Conservation (phyloP, 1,140 invertebrate species). For the Homarus americanus region DNA sequence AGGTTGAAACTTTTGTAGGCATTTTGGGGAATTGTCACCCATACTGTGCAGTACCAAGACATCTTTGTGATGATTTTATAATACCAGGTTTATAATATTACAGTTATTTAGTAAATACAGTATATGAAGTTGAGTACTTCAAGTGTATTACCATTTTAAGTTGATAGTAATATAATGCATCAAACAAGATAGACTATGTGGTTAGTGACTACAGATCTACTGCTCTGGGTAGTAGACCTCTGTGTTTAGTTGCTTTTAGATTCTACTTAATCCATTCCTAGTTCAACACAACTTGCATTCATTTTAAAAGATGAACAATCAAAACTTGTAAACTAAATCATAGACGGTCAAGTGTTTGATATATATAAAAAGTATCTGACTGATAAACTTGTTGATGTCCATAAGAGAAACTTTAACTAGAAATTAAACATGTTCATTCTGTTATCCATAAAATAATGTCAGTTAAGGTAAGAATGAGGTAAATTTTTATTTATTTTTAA, state of each 20-base stretch:
- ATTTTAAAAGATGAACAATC: not conserved
- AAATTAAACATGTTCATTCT: not conserved
- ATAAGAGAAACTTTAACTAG: not conserved
- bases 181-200: not conserved
- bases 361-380: not conserved
- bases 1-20: not conserved
- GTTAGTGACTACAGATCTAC: not conserved
- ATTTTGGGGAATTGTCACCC: not conserved
- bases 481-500: too few relatives aligned
- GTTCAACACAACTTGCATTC: not conserved
- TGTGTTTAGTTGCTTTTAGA: constrained; percentile 1
- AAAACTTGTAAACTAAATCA: not conserved
- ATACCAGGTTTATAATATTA: too few relatives aligned
- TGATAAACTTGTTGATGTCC: not conserved
- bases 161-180: not conserved
- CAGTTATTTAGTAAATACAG: too few relatives aligned
- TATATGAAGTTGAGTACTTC: not conserved
- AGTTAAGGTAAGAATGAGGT: not conserved
- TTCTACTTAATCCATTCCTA: constrained; percentile 1
- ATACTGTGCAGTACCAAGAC: not conserved
- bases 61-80: not conserved
- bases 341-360: not conserved
- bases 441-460: not conserved
- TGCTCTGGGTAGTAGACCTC: not conserved
- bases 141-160: not conserved